Conservation (phyloP, 2,888 invertebrate species). For the Spilosoma lubricipeda region DNA sequence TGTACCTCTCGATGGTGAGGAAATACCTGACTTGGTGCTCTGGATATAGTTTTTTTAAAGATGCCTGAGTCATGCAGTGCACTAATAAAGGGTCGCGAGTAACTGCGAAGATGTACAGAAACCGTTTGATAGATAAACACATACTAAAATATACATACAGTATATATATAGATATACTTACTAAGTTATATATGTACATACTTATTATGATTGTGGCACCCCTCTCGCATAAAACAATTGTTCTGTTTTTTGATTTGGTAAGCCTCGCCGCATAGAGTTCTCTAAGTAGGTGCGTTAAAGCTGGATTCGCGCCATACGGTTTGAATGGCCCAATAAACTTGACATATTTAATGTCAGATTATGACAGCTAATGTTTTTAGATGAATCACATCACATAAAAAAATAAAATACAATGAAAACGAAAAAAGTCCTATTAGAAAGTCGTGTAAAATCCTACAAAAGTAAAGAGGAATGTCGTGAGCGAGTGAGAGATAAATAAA, state of each 20-base stretch:
- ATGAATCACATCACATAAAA: neutral
- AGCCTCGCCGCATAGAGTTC: neutral
- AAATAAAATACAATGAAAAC: neutral
- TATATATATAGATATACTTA: no score
- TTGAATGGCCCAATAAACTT: neutral
- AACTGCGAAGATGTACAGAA: no score
- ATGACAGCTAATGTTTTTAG: neutral
- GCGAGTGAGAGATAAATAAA: no score
- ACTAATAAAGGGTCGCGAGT: no score
- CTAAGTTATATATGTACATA: neutral
- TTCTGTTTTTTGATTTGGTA: neutral
- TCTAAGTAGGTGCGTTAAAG: no score
- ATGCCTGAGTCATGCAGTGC: no score
- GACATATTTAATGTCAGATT: conserved; percentile 2
- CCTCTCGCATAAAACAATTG: neutral
- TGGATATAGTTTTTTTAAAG: no score
- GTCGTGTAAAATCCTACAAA: neutral
- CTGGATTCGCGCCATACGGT: neutral
- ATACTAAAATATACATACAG: no score
- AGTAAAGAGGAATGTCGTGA: no score
- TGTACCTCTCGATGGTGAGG: no score
- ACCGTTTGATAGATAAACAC: no score
- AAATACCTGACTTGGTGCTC: no score
- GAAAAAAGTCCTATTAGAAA: neutral
- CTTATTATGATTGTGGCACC: neutral